Base-by-base conservation (phyloP, 1,140 invertebrate genomes). In the Pseudomyrmex cubaensis region DNA sequence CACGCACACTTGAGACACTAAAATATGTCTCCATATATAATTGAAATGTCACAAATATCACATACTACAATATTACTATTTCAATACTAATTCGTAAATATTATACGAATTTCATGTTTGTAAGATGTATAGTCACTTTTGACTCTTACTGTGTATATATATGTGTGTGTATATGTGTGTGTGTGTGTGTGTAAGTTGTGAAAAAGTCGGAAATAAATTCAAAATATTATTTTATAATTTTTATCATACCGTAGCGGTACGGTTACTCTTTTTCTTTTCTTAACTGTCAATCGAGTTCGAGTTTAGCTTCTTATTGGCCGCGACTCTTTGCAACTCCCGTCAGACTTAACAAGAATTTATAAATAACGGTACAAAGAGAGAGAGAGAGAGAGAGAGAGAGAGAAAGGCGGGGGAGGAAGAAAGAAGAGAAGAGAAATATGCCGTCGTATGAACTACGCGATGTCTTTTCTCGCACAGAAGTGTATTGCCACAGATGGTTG, bases 401-500 rank as follows among this genome's bases (percentile, higher is more conserved):
- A 35, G 35, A 35, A 7, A 35, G 0, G 35, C 35, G 35, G 35
- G 35, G 35, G 35, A 35, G 35, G 35, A 35, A 35, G 35, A 35
- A 35, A 35, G 35, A 35, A 35, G 35, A 35, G 35, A 35, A 17
- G 54, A 56, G 52, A 50, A 35, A 15, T 35, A 70, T 70, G 35
- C 44, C 12, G 25, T 48, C 25, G 50, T 57, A 57, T 44, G 75
- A 77, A 56, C 35, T 67, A 62, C 25, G 67, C 62, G 74, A 76
- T 17, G 74, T 67, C 48, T 35, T 35, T 35, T 35, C 35, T 67
- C 50, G 13, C 62, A n/a, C 17, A 17, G 54, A 72, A 80, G 66
- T 80, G 52, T 72, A 80, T 70, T 72, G 54, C 66, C 66, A 35
- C 76, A 80, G 76, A 80, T 80, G 76, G 66, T 80, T 80, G 66